These are phyloP conservation scores for Larimichthys crocea DNA, from an alignment of 2,113 vertebrate species.

Conservation along the genomic window DNA sequence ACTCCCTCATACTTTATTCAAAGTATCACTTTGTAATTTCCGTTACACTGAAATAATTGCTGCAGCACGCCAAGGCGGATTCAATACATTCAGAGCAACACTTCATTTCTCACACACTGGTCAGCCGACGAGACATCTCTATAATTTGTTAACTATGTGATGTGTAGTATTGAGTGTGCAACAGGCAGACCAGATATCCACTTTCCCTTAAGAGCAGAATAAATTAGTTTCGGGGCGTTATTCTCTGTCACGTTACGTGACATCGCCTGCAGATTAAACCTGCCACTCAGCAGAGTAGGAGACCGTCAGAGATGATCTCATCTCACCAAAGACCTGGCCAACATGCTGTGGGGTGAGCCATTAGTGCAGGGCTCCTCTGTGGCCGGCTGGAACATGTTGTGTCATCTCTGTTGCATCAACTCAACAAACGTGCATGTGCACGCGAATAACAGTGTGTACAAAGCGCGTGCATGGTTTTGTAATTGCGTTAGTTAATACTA, in stretches of 20 bases:
- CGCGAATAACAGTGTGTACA: not conserved
- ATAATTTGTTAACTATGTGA: constrained; percentile 69
- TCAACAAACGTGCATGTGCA: not conserved
- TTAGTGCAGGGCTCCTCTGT: not conserved
- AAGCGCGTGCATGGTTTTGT: too few species aligned
- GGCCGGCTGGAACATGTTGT: not conserved
- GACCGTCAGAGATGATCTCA: constrained; percentile 62
- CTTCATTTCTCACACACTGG: constrained; percentile 64
- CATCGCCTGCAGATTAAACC: constrained; percentile 58
- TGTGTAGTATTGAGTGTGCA: constrained; percentile 56
- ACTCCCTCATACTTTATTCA: constrained; percentile 58
- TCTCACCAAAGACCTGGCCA: constrained; percentile 7
- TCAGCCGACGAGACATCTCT: constrained; percentile 52
- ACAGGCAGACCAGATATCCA: constrained; percentile 61
- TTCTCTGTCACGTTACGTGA: constrained; percentile 58
- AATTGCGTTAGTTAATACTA: not conserved
- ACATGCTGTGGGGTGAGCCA: constrained; percentile 33
- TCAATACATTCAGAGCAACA: constrained; percentile 23
- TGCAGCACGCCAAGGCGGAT: constrained; percentile 22
- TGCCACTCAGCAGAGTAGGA: constrained; percentile 64
- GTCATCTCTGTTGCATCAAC: not conserved
- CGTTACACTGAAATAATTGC: constrained; percentile 70
- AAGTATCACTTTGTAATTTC: constrained; percentile 65
- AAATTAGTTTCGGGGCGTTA: constrained; percentile 72
- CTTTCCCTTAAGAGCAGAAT: constrained; percentile 74